A percentile compares a stretch with the other conserved stretches of the same genome.
Conservation (phyloP, 2,797 vertebrate species). For the Taeniopygia guttata region DNA sequence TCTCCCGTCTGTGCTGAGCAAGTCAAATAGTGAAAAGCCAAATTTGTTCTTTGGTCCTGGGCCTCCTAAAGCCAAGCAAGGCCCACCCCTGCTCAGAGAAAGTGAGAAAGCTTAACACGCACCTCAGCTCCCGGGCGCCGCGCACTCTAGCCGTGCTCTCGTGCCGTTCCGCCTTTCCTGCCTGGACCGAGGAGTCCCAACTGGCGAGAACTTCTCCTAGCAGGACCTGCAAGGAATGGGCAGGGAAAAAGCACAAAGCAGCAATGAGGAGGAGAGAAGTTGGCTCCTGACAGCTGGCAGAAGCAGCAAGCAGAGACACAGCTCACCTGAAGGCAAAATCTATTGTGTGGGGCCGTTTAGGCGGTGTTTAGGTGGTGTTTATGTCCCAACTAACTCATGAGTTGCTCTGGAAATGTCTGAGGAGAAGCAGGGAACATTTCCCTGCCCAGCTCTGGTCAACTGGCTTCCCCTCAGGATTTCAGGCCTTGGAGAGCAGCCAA, state of each 20-base stretch:
- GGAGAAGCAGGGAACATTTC: not conserved
- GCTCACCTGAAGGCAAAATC: not conserved
- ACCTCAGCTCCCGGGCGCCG: too few species aligned
- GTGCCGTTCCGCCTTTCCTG: rapidly evolving
- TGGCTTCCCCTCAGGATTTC: not conserved
- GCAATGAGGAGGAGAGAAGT: too few species aligned
- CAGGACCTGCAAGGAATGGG: not conserved
- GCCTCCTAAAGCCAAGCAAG: not conserved
- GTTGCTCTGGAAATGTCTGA: not conserved
- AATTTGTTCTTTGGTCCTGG: not conserved
- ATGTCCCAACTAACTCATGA: not conserved
- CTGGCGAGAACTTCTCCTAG: not conserved
- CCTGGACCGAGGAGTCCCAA: not conserved
- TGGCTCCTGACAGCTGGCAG: too few species aligned
- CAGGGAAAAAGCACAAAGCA: too few species aligned
- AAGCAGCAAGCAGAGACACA: not conserved
- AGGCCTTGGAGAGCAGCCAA: rapidly evolving
- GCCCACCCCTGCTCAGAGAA: not conserved
- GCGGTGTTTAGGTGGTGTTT: too few species aligned
- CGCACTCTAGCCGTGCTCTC: too few species aligned
- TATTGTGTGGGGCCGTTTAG: not conserved
- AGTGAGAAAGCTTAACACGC: not conserved
- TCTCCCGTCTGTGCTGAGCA: too few species aligned
- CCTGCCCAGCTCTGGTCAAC: not conserved
- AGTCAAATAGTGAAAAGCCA: too few species aligned